Conservation (phyloP, 2,888 invertebrate genomes). For the Cheilosia urbana region DNA sequence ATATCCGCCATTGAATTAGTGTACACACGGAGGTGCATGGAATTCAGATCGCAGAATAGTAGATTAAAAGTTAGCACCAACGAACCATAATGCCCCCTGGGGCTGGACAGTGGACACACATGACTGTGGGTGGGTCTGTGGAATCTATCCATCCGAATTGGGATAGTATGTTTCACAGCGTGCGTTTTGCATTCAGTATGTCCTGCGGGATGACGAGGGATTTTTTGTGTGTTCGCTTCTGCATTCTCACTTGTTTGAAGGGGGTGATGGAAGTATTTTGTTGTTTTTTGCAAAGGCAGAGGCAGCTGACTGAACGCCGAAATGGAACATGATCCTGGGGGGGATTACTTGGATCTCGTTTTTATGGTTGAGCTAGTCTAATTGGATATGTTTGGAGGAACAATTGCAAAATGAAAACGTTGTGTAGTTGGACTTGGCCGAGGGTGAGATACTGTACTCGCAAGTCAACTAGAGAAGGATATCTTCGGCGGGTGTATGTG, state of each 20-base stretch:
- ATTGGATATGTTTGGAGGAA: constrained; percentile 73
- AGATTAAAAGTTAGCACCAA: constrained; percentile 71
- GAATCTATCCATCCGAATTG: constrained; percentile 64
- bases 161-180: constrained; percentile 65
- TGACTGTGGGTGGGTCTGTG: constrained; percentile 22
- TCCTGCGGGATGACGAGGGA: constrained; percentile 43
- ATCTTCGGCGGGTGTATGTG: no score
- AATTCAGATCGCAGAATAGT: constrained; percentile 61
- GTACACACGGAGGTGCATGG: constrained; percentile 43
- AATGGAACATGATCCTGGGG: background rate
- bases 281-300: constrained; percentile 13
- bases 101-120: constrained; percentile 44
- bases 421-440: constrained; percentile 17
- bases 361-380: constrained; percentile 74
- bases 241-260: constrained; percentile 32
- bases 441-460: background rate
- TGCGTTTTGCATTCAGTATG: constrained; percentile 66
- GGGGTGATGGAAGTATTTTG: background rate
- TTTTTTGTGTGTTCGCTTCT: constrained; percentile 21
- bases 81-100: constrained; percentile 59
- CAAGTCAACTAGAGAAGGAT: background rate
- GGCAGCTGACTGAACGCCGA: constrained; percentile 12
- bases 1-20: constrained; percentile 72
- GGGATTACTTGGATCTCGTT: constrained; percentile 70
- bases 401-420: constrained; percentile 61